phyloP scores from a whole-genome alignment of 2,797 vertebrate species.

The Microchirus variegatus region DNA sequence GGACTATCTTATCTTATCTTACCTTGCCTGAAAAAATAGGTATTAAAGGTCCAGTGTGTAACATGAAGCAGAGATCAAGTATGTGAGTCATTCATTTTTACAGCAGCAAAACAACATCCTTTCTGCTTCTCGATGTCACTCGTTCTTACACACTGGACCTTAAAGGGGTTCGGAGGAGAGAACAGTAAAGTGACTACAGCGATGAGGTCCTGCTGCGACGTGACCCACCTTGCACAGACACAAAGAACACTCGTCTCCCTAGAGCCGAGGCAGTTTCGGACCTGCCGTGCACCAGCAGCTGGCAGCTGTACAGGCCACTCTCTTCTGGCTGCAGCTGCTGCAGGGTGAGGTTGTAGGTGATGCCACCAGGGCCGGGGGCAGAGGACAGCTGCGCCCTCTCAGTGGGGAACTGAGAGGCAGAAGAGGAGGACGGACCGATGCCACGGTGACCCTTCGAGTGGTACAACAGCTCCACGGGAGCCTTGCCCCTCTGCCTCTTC shows the following conservation, averaged over 20 bases:
- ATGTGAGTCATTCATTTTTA: too few relatives aligned
- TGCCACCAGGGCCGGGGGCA: conserved; percentile 28
- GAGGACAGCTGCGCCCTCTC: conserved; percentile 51
- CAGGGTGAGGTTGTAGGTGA: conserved; percentile 69
- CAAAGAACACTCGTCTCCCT: conserved; percentile 55
- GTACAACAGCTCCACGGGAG: conserved; percentile 65
- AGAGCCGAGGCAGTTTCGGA: conserved; percentile 30
- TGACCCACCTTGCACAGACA: conserved; percentile 78
- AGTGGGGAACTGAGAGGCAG: conserved; percentile 18
- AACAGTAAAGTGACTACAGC: too few relatives aligned
- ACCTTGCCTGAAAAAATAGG: too few relatives aligned
- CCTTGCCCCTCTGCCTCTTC: conserved; percentile 48
- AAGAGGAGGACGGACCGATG: background rate
- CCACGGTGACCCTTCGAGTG: conserved; percentile 47
- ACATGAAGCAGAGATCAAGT: too few relatives aligned
- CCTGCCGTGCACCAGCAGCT: conserved; percentile 53
- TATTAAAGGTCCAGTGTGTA: too few relatives aligned
- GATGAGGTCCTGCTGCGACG: background rate
- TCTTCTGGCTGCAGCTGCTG: conserved; percentile 66
- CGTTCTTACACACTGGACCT: too few relatives aligned
- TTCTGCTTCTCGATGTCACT: too few relatives aligned
- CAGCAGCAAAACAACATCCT: too few relatives aligned
- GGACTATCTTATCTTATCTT: too few relatives aligned
- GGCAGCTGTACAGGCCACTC: conserved; percentile 75
- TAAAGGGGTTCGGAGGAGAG: too few relatives aligned